phyloP scores from a whole-genome alignment of 2,888 invertebrate species.

The Trissolcus japonicus region DNA sequence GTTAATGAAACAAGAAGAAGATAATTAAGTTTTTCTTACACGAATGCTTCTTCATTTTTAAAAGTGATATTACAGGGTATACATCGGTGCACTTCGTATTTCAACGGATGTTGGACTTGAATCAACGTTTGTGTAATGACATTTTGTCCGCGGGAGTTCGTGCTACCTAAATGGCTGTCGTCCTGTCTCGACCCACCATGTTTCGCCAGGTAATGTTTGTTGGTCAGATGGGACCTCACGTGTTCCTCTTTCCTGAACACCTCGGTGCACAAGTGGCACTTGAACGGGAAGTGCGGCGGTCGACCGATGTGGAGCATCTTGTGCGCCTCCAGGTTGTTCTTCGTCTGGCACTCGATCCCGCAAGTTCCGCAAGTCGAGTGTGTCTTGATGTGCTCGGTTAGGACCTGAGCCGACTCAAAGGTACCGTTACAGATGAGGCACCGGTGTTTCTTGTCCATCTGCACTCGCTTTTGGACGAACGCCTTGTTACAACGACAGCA shows the following conservation, averaged over 20 bases:
- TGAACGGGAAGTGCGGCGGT: conserved; percentile 64
- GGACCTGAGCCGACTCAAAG: conserved; percentile 57
- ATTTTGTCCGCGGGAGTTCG: conserved; percentile 17
- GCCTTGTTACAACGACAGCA: conserved; percentile 52
- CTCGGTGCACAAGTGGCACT: conserved; percentile 67
- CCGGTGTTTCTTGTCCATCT: conserved; percentile 43
- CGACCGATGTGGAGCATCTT: conserved; percentile 63
- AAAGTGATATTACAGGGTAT: conserved; percentile 65
- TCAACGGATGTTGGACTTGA: conserved; percentile 33
- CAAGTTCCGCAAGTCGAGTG: conserved; percentile 68
- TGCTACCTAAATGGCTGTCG: background rate
- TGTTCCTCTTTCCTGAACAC: conserved; percentile 64
- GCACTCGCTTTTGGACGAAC: conserved; percentile 53
- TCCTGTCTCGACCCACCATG: conserved; percentile 7
- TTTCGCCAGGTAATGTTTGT: conserved; percentile 39
- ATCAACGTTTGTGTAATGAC: conserved; percentile 33
- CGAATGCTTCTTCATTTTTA: conserved; percentile 63
- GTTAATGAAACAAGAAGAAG: background rate
- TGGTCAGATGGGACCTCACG: conserved; percentile 60
- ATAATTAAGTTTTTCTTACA: conserved; percentile 53
- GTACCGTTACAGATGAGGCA: conserved; percentile 63
- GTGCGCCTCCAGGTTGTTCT: conserved; percentile 36
- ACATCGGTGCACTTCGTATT: conserved; percentile 51
- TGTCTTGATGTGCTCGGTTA: conserved; percentile 64
- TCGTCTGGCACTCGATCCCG: conserved; percentile 41